Conservation (phyloP, 2,113 vertebrate genomes). For the Corvus hawaiiensis region DNA sequence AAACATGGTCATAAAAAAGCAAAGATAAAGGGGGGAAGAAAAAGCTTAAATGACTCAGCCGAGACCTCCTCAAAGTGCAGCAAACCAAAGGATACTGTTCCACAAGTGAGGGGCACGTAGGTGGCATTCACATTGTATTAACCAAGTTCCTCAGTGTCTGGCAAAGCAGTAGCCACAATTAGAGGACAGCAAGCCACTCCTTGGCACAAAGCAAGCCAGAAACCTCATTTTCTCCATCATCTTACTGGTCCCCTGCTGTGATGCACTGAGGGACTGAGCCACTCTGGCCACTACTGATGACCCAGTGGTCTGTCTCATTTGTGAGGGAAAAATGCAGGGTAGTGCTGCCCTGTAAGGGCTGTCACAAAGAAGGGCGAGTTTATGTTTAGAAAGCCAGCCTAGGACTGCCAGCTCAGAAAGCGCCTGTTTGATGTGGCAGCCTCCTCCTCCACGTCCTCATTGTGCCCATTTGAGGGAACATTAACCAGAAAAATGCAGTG, state of each 20-base stretch:
- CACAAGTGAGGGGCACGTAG: neutral
- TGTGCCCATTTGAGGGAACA: neutral
- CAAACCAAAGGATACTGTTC: neutral
- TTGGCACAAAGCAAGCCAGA: neutral
- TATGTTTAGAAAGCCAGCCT: slow-evolving; percentile 27
- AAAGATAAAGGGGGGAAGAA: neutral
- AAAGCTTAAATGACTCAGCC: neutral
- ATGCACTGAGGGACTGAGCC: neutral
- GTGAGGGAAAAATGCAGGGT: neutral
- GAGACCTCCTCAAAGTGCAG: neutral
- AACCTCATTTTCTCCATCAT: slow-evolving; percentile 6
- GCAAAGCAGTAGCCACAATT: slow-evolving; percentile 3
- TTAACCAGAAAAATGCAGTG: neutral
- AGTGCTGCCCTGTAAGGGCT: neutral
- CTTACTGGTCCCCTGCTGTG: neutral
- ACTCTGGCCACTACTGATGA: neutral
- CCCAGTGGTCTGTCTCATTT: neutral
- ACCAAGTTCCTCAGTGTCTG: neutral
- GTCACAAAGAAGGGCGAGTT: neutral
- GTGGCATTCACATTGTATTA: neutral
- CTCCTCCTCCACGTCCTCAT: neutral
- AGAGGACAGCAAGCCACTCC: slow-evolving; percentile 4
- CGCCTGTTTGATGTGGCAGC: slow-evolving; percentile 8
- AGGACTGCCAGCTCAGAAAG: slow-evolving; percentile 50
- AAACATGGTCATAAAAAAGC: neutral